Percentiles rank a stretch among this genome's conserved stretches.
Conservation (phyloP, 30 jellyfish, hydroid and myxozoan genomes). For the Chrysaora quinquecirrha region DNA sequence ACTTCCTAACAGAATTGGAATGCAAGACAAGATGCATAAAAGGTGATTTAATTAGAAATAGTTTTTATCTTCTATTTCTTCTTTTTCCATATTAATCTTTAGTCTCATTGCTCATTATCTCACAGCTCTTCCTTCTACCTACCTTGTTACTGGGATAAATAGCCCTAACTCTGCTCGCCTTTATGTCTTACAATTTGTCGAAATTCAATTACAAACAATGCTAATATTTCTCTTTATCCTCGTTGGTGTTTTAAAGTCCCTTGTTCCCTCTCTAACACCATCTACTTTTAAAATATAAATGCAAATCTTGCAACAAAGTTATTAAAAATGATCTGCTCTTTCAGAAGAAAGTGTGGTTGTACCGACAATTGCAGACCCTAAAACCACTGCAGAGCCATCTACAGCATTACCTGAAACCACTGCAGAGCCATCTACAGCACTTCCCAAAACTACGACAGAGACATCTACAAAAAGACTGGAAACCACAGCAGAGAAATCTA, state of each 20-base stretch:
- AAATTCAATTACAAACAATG: too few species aligned
- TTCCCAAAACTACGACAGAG: not conserved
- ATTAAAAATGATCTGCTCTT: not conserved
- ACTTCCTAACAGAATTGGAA: slow-evolving; percentile 35
- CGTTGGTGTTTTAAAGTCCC: too few species aligned
- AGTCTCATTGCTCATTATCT: too few species aligned
- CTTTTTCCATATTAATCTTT: not conserved
- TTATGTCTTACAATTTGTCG: too few species aligned
- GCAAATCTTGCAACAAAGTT: not conserved
- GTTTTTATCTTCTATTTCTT: not conserved
- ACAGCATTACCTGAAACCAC: not conserved
- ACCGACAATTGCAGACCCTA: not conserved
- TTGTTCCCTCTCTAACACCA: too few species aligned
- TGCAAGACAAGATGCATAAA: slow-evolving; percentile 52
- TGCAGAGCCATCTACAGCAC: slow-evolving; percentile 4
- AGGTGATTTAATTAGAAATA: slow-evolving; percentile 17
- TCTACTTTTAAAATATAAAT: too few species aligned
- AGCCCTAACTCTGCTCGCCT: too few species aligned
- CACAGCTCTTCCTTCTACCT: too few species aligned
- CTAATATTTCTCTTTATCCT: too few species aligned
- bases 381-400: not conserved
- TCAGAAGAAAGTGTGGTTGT: not conserved
- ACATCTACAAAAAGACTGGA: not conserved
- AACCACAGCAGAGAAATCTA: not conserved
- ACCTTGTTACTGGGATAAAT: too few species aligned